Evolutionary conservation across 2,888 invertebrate genomes (phyloP).

Genomic region (Dicyrtoma fusca): DNA sequence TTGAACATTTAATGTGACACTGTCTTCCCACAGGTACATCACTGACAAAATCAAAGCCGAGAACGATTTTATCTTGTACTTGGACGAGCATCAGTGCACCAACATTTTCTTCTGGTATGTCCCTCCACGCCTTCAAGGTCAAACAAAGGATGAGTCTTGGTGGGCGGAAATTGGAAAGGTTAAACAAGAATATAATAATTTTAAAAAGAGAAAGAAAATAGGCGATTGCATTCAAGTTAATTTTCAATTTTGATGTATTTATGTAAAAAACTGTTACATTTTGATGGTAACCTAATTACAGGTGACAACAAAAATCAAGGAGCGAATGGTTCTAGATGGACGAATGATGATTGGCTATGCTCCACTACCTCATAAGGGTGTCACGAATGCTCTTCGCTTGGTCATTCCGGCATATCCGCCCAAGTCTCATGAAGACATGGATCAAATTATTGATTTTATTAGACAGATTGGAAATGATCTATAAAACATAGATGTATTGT

Average conservation of each 20-base stretch:
- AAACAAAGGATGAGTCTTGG: constrained; percentile 63
- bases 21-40: constrained; percentile 63
- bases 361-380: constrained; percentile 66
- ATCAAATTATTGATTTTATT: constrained; percentile 69
- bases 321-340: constrained; percentile 68
- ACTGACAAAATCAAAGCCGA: constrained; percentile 62
- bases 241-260: background rate
- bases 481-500: constrained; percentile 8
- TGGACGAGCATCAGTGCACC: constrained; percentile 70
- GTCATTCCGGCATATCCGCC: constrained; percentile 74
- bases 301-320: constrained; percentile 74
- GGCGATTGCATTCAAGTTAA: background rate
- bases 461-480: constrained; percentile 65
- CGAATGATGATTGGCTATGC: constrained; percentile 77
- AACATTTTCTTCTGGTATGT: constrained; percentile 89
- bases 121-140: constrained; percentile 64
- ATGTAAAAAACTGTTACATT: too few species aligned
- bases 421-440: constrained; percentile 65
- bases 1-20: too few species aligned
- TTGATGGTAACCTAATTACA: constrained; percentile 48
- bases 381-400: constrained; percentile 77
- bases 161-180: constrained; percentile 63
- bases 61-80: constrained; percentile 69
- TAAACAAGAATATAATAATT: constrained; percentile 6
- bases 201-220: background rate